Evolutionary conservation across 2,797 vertebrate genomes (phyloP).

Genomic region (Allobates femoralis): DNA sequence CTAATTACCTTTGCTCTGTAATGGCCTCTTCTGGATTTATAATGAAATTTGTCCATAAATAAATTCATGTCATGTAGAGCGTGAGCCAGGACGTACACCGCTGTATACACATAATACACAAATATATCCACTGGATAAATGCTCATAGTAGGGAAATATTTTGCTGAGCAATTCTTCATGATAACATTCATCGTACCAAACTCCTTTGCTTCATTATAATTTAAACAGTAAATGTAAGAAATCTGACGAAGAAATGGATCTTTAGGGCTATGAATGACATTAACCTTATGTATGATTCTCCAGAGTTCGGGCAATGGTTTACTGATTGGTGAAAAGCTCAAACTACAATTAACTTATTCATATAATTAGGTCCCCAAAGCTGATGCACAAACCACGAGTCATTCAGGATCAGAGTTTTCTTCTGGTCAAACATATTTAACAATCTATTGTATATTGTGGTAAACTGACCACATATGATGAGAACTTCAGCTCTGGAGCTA

Average conservation of each 20-base stretch:
- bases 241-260: background rate
- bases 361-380: no score
- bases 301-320: background rate
- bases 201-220: background rate
- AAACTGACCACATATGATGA: background rate
- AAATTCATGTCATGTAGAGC: no score
- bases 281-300: background rate
- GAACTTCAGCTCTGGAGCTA: background rate
- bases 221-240: background rate
- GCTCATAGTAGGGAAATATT: background rate
- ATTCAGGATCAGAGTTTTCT: no score
- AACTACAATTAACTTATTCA: no score
- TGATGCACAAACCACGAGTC: no score
- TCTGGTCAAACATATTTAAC: background rate
- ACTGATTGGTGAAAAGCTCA: background rate
- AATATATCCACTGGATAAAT: background rate
- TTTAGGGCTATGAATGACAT: rapidly evolving
- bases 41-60: no score
- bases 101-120: no score
- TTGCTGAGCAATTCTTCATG: background rate
- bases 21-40: no score
- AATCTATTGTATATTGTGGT: background rate
- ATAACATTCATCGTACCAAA: rapidly evolving
- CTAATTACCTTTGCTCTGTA: no score
- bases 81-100: no score